Percentiles rank a stretch among this genome's conserved stretches.
These are phyloP conservation scores for Neoitamus cyanurus DNA, from an alignment of 2,888 invertebrate genomes.

Conservation along the genomic window DNA sequence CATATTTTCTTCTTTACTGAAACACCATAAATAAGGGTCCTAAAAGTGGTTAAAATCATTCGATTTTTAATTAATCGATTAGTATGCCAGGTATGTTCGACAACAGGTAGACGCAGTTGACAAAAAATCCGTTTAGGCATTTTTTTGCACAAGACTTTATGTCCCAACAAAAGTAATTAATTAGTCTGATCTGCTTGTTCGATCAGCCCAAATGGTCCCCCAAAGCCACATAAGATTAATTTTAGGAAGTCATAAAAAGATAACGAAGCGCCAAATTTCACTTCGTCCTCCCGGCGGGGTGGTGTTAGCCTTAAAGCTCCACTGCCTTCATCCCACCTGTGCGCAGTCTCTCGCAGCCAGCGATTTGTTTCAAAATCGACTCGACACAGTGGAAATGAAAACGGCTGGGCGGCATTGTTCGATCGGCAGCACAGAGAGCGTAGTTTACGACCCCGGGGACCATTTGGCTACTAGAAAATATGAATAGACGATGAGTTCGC, in stretches of 20 bases:
- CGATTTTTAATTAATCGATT: no score
- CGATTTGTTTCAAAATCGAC: constrained; percentile 66
- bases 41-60: no score
- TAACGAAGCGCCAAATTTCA: neutral
- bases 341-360: neutral
- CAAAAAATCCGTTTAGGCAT: no score
- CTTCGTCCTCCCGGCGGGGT: neutral
- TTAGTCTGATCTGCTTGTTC: neutral
- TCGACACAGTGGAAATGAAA: constrained; percentile 74
- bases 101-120: no score
- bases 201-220: neutral
- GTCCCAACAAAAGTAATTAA: neutral
- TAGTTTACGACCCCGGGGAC: constrained; percentile 47
- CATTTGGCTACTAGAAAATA: constrained; percentile 49
- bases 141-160: no score
- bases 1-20: no score
- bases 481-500: constrained; percentile 42
- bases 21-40: no score
- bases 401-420: constrained; percentile 32
- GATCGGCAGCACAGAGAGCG: constrained; percentile 1
- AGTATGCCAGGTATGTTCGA: no score
- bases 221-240: neutral
- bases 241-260: neutral
- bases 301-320: neutral
- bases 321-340: neutral